Evolutionary conservation across 2,888 invertebrate species (phyloP), one percentile per base, ranked within the genome.

Genomic region (Platypus cylindrus): DNA sequence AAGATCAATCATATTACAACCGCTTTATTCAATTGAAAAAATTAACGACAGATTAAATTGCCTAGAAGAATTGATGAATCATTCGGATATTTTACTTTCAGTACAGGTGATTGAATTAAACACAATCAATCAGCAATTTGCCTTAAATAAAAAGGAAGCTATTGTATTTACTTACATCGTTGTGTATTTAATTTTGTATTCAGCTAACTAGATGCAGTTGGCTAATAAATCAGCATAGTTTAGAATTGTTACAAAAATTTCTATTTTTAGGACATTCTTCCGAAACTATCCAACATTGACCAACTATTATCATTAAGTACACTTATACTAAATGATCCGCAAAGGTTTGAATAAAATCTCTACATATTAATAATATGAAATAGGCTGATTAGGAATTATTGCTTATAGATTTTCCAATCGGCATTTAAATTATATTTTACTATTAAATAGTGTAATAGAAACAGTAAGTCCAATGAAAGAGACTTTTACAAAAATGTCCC

Each of bases 1-100:
- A n/a, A 65, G 91, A 34, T 79, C 86, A 1, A 74, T 76, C 31
- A 77, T 93, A 43, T 63, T 85, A 5, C 83, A 84, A 55, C 93
- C 94, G 0, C 75, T 78, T 0, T 79, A 73, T 50, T 70, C 78
- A 32, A 55, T 67, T 35, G 62, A 68, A 1, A 65, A 73, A 3
- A 85, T 91, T 39, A 67, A 72, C 45, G 64, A 68, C 12, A 68
- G 89, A 28, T 68, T 83, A 37, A 73, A 81, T 44, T 78, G 82
- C 34, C 73, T 93, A 1, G 67, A 77, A 36, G 89, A 90, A 56
- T 60, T 94, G 4, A 69, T 78, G 15, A 69, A 73, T 23, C 74
- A 77, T 52, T 71, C 75, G 32, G 67, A 75, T 9, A 59, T 80
- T 9, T 69, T 81, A 52, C 62, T 64, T 16, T 67, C 68, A 28